These are phyloP conservation scores for Suricata suricatta DNA, from an alignment of 2,113 vertebrate species.

Conservation along the genomic window DNA sequence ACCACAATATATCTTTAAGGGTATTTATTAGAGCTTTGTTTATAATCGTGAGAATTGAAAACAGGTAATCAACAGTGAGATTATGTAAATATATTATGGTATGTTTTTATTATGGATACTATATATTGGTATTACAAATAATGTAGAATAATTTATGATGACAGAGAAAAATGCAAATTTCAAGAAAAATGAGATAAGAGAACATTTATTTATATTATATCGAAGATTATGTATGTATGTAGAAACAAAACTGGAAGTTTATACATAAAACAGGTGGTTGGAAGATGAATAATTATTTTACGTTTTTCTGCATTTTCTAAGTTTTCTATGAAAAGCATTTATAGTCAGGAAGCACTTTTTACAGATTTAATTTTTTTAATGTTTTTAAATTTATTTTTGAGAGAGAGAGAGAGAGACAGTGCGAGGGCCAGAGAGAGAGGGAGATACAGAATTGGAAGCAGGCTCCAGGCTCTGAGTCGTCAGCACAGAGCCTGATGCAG, in stretches of 20 bases:
- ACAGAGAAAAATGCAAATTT: background rate
- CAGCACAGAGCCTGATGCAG: too few species aligned
- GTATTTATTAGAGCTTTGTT: background rate
- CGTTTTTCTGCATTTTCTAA: background rate
- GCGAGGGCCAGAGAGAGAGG: too few species aligned
- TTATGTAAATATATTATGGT: background rate
- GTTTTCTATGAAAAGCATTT: background rate
- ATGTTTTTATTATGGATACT: background rate
- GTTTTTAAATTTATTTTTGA: too few species aligned
- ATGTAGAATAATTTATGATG: background rate
- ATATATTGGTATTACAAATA: background rate
- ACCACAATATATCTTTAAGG: background rate
- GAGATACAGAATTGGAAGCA: too few species aligned
- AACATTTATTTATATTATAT: background rate
- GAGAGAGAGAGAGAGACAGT: too few species aligned
- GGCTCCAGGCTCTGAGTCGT: too few species aligned
- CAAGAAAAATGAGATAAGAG: background rate
- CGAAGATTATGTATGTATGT: background rate
- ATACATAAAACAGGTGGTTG: background rate
- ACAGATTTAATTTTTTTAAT: background rate
- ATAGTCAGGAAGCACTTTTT: background rate
- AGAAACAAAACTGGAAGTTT: background rate
- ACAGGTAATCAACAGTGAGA: background rate
- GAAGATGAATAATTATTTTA: background rate
- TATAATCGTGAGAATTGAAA: background rate